Percentiles rank a stretch among this genome's conserved stretches.
Evolutionary conservation across 2,888 invertebrate species (phyloP).

Genomic region (Syritta pipiens): DNA sequence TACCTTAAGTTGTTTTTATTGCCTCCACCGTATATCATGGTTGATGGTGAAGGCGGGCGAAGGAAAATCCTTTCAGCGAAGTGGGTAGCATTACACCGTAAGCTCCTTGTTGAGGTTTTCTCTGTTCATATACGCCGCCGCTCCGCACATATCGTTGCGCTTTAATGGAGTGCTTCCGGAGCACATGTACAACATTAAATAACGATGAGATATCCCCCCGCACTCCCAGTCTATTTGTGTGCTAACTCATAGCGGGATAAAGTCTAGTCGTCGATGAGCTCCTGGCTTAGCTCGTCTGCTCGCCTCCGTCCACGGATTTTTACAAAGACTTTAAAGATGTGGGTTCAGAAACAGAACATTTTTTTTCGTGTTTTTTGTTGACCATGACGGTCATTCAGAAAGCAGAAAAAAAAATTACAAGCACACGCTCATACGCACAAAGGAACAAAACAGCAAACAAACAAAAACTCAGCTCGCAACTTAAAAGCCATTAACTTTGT

Average conservation of each 20-base stretch:
- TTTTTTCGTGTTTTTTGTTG: no score
- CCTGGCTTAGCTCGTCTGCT: background rate
- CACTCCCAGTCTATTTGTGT: no score
- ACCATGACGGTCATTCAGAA: constrained; percentile 41
- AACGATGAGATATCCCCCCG: constrained; percentile 22
- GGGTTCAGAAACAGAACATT: background rate
- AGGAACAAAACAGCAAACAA: background rate
- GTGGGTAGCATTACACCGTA: constrained; percentile 26
- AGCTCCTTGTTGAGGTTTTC: constrained; percentile 56
- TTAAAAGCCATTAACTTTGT: constrained; percentile 67
- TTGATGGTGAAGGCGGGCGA: background rate
- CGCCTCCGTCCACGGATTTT: background rate
- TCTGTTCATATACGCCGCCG: background rate
- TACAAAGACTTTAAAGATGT: background rate
- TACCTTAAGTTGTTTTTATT: constrained; percentile 68
- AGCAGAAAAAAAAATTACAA: background rate
- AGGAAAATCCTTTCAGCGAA: constrained; percentile 46
- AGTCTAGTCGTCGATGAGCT: background rate
- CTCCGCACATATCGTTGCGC: background rate
- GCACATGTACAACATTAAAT: constrained; percentile 19
- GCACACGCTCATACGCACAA: constrained; percentile 17
- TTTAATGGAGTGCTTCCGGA: constrained; percentile 43
- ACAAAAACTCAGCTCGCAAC: constrained; percentile 49
- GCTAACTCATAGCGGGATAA: no score
- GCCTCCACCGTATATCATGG: constrained; percentile 42